Conservation (phyloP, 2,888 invertebrate genomes). For the Zonitis immaculata region DNA sequence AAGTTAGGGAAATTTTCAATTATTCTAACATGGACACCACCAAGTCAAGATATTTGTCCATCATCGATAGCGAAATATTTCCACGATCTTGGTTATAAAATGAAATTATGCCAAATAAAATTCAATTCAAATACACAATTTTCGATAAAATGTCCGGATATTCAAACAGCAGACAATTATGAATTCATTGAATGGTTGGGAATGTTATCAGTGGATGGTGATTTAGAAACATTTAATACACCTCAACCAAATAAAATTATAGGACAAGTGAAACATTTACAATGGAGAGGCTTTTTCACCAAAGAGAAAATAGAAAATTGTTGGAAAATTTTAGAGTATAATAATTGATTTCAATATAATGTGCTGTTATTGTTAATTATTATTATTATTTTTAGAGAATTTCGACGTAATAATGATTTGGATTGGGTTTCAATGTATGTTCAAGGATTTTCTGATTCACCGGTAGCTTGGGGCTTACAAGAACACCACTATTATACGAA, state of each 20-base stretch:
- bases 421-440: constrained; percentile 53
- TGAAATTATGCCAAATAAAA: constrained; percentile 48
- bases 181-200: constrained; percentile 57
- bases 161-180: constrained; percentile 32
- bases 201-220: constrained; percentile 49
- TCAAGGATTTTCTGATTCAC: constrained; percentile 55
- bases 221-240: constrained; percentile 45
- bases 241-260: constrained; percentile 40
- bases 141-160: constrained; percentile 46
- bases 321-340: constrained; percentile 42
- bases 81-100: constrained; percentile 45
- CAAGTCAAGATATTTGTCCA: constrained; percentile 50
- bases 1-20: constrained; percentile 48
- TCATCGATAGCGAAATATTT: constrained; percentile 60
- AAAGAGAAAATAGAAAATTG: constrained; percentile 43
- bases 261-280: constrained; percentile 46
- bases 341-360: neutral
- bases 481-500: constrained; percentile 51
- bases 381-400: constrained; percentile 20
- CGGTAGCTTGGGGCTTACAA: constrained; percentile 49
- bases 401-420: constrained; percentile 19
- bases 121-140: constrained; percentile 40
- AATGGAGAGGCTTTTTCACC: constrained; percentile 53
- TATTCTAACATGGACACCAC: constrained; percentile 54
- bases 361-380: neutral